A percentile compares a stretch with the other conserved stretches of the same genome.
Evolutionary conservation across 30 jellyfish, hydroid and myxozoan genomes (phyloP).

Genomic region (Chrysaora quinquecirrha): DNA sequence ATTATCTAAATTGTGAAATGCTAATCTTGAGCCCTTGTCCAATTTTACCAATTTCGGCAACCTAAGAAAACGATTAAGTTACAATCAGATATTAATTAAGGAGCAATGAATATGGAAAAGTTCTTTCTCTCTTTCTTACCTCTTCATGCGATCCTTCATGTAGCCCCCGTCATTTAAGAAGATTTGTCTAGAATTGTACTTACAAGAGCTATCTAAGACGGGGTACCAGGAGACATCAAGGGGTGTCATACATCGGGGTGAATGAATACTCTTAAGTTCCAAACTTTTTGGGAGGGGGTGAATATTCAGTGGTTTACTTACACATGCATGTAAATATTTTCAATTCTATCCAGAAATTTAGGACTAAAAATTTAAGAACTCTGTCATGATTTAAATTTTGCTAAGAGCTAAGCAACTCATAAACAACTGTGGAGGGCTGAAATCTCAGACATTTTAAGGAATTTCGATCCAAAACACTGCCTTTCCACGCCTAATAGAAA

Average conservation of each 20-base stretch:
- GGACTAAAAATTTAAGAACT: no score
- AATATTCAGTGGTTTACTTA: background rate
- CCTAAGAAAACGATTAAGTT: no score
- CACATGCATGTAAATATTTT: no score
- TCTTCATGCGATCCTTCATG: background rate
- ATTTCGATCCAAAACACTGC: no score
- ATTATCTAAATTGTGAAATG: slow-evolving; percentile 52
- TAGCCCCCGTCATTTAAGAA: background rate
- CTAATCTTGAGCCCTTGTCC: slow-evolving; percentile 85
- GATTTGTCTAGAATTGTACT: background rate
- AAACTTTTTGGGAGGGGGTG: background rate
- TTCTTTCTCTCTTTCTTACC: background rate
- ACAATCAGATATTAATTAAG: background rate
- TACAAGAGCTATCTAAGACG: background rate
- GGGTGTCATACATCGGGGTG: background rate
- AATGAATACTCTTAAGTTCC: background rate
- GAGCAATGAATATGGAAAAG: background rate
- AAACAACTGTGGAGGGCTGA: background rate
- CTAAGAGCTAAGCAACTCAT: no score
- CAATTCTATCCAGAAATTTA: no score
- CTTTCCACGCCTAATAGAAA: no score
- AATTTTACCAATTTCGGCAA: slow-evolving; percentile 95
- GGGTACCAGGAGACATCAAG: background rate
- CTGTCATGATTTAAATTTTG: no score
- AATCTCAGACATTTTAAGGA: background rate